These are phyloP conservation scores for Nomada fabriciana DNA, from an alignment of 2,888 invertebrate genomes.

Conservation along the genomic window DNA sequence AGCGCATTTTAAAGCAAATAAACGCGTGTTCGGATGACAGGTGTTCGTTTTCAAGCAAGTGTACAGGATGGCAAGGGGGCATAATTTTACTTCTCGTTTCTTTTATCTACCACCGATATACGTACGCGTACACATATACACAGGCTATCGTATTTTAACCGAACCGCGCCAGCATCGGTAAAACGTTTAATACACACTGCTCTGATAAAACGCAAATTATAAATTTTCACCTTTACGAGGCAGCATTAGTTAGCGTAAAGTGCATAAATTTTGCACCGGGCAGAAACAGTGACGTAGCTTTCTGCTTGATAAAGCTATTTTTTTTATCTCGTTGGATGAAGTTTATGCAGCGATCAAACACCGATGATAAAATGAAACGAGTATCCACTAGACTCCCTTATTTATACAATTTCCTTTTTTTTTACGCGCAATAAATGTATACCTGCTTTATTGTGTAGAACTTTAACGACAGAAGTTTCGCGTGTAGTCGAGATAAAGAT, in stretches of 20 bases:
- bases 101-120: constrained; percentile 4
- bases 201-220: neutral
- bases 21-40: constrained; percentile 29
- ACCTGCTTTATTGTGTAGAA: neutral
- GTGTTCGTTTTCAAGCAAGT: constrained; percentile 37
- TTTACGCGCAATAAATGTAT: neutral
- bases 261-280: neutral
- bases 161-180: neutral
- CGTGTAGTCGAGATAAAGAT: neutral
- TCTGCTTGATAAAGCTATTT: neutral
- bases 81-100: constrained; percentile 20
- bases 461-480: neutral
- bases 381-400: neutral
- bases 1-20: constrained; percentile 40
- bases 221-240: neutral
- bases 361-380: constrained; percentile 1
- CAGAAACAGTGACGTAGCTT: neutral
- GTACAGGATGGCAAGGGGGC: constrained; percentile 4
- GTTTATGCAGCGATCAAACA: neutral
- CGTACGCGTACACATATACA: too few species aligned
- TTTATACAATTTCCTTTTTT: neutral
- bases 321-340: neutral
- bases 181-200: neutral
- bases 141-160: constrained; percentile 23
- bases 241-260: neutral